Percentiles rank a stretch among this genome's conserved stretches.
These are phyloP conservation scores for Malurus cyaneus DNA, from an alignment of 2,113 vertebrate genomes.

Conservation along the genomic window DNA sequence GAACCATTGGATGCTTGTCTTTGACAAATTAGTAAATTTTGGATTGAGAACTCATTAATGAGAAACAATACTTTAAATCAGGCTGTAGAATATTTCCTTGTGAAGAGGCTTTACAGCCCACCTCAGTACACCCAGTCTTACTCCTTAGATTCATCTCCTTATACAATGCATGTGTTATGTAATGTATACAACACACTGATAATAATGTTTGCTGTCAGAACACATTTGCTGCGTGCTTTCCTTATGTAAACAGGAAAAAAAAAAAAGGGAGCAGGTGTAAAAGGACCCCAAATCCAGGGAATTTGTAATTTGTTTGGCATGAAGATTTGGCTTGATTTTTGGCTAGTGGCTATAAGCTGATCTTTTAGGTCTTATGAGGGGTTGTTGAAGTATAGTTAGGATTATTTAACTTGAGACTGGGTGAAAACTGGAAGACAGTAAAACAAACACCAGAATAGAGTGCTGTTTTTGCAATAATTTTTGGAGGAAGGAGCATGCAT, in stretches of 20 bases:
- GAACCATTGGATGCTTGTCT: background rate
- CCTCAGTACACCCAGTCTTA: background rate
- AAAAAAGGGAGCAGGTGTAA: accelerated
- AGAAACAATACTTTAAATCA: background rate
- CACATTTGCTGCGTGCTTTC: background rate
- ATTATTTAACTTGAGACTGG: background rate
- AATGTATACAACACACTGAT: background rate
- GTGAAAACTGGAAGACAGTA: background rate
- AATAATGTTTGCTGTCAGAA: background rate
- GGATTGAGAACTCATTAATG: background rate
- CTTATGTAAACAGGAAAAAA: background rate
- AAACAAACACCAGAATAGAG: background rate
- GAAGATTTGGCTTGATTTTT: background rate
- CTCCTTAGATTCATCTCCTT: background rate
- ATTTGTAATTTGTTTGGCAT: background rate
- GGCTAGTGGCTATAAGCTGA: background rate
- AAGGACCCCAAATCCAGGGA: background rate
- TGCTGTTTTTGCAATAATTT: background rate
- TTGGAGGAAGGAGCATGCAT: background rate
- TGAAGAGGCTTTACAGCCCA: background rate
- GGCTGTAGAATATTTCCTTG: background rate
- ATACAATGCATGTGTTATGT: background rate
- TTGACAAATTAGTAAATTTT: background rate
- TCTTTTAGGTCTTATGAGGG: background rate
- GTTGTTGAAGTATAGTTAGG: background rate